Evolutionary conservation across 2,888 invertebrate species (phyloP), one percentile per base, ranked within the genome.

Genomic region (Pemphredon lugubris): DNA sequence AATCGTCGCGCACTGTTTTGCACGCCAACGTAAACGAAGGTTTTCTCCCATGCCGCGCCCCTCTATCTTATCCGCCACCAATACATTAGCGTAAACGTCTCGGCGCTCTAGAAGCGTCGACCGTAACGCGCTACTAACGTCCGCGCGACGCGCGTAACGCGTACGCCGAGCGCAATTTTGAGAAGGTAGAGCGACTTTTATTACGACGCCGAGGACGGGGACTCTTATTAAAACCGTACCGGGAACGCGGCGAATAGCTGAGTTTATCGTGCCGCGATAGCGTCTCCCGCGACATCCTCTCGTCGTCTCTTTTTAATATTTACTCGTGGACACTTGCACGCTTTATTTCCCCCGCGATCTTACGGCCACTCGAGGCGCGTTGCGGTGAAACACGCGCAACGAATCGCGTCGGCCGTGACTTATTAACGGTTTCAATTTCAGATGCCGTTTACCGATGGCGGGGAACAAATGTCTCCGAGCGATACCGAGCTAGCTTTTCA

Each of bases 31-130:
- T 57, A 60, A 58, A 77, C 45, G 69, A 73, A 54, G 42, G 16
- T 72, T 66, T 59, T n/a, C n/a, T n/a, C n/a, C n/a, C 64, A 50
- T 21, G 45, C 58, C 58, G 51, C 55, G 55, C 55, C 59, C n/a
- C n/a, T n/a, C n/a, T 75, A 66, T 75, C 68, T 73, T 61, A 59
- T 64, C 68, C 61, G 55, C 32, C 45, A 60, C 61, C 73, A 65
- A 69, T 77, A n/a, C n/a, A 53, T 58, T 70, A 39, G 47, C 42
- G 54, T 73, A 61, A 77, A 75, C 60, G 32, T 60, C 57, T 21
- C 53, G 48, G 20, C 37, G 7, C 21, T 53, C 58, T 54, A 48
- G n/a, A 59, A 47, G 54, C 23, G 45, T 39, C 39, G 23, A 34
- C 26, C 13, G 23, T 45, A 55, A 51, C 40, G 23, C 45, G 53